These are phyloP conservation scores for Trichoplusia ni DNA, from an alignment of 1,140 invertebrate genomes.

Conservation along the genomic window DNA sequence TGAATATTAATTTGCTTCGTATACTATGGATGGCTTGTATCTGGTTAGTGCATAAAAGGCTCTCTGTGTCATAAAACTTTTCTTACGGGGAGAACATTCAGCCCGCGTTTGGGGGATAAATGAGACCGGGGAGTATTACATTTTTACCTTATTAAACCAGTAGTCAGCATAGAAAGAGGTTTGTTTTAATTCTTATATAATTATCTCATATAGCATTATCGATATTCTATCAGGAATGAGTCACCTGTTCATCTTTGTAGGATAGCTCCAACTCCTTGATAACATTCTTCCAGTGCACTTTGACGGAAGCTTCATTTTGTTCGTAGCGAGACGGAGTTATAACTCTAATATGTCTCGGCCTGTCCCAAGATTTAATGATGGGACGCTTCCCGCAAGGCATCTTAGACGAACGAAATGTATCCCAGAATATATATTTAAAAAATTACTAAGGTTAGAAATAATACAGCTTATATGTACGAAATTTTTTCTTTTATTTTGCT, in stretches of 20 bases:
- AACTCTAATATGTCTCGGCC: conserved; percentile 51
- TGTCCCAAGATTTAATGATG: conserved; percentile 65
- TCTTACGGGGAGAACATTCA: no score
- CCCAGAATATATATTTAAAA: background rate
- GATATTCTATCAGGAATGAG: no score
- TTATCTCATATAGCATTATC: no score
- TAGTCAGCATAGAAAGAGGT: no score
- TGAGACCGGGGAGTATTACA: no score
- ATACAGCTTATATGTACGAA: background rate
- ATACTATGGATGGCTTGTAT: no score
- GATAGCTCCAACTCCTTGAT: conserved; percentile 60
- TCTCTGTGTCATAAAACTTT: no score
- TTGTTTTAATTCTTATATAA: no score
- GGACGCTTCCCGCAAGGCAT: conserved; percentile 70
- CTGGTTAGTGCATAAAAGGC: no score
- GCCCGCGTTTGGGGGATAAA: no score
- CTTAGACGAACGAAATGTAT: background rate
- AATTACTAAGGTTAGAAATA: background rate
- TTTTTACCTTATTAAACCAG: no score
- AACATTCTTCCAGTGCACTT: conserved; percentile 71
- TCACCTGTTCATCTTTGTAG: conserved; percentile 71
- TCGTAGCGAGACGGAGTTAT: conserved; percentile 66
- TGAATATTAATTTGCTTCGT: no score
- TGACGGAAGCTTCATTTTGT: conserved; percentile 67
- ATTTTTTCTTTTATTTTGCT: background rate